A percentile compares a stretch with the other conserved stretches of the same genome.
phyloP scores from a whole-genome alignment of 2,113 vertebrate species.

The Rhodinocichla rosea region DNA sequence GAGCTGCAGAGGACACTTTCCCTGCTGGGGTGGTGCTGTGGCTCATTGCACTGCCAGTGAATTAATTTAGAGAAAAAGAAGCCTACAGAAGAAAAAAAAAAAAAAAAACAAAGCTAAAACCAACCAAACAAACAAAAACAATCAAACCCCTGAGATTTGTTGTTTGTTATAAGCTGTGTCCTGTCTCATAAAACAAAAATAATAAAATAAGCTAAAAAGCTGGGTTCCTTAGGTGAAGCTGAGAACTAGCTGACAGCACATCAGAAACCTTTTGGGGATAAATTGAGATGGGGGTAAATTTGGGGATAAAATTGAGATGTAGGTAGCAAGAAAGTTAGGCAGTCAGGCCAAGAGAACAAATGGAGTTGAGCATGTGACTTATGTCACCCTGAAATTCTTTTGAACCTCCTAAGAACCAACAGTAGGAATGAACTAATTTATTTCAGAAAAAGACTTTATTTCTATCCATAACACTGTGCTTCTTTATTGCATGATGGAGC shows the following conservation, averaged over 20 bases:
- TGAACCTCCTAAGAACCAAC: neutral
- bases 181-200: neutral
- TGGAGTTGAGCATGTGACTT: neutral
- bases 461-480: neutral
- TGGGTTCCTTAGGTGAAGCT: neutral
- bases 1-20: neutral
- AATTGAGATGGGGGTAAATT: neutral
- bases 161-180: neutral
- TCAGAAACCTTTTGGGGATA: neutral
- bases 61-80: neutral
- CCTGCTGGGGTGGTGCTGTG: neutral
- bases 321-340: neutral
- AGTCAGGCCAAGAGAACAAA: neutral
- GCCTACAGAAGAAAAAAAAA: neutral
- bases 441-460: neutral
- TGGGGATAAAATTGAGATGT: neutral
- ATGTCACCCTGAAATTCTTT: neutral
- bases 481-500: neutral
- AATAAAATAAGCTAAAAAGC: neutral
- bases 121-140: too few species aligned
- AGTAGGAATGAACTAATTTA: neutral
- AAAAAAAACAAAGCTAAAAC: neutral
- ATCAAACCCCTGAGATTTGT: neutral
- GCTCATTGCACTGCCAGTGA: neutral
- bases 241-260: neutral